These are phyloP conservation scores for Zoanthus sociatus DNA, from an alignment of 92 coral and sea anemone species.

Conservation along the genomic window DNA sequence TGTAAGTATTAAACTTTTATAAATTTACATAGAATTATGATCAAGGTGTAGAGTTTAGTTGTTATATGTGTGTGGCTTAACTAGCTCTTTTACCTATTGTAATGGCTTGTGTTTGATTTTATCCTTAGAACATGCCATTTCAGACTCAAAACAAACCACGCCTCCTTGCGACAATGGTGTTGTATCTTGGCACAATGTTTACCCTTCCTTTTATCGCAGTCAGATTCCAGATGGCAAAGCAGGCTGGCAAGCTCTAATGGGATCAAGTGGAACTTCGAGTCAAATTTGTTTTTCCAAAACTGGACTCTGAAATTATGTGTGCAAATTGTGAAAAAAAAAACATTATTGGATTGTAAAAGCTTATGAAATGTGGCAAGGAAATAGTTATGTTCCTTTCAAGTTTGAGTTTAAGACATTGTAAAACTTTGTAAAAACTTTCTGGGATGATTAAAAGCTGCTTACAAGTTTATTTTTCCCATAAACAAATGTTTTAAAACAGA, in stretches of 20 bases:
- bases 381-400: not conserved
- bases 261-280: not conserved
- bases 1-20: too few relatives aligned
- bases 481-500: too few relatives aligned
- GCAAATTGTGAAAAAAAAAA: not conserved
- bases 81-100: too few relatives aligned
- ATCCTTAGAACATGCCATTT: constrained; percentile 99
- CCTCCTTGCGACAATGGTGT: constrained; percentile 79
- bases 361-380: not conserved
- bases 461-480: not conserved
- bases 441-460: not conserved
- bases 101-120: too few relatives aligned
- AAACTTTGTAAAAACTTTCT: not conserved
- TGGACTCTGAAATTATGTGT: not conserved
- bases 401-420: not conserved
- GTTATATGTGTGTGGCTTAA: too few relatives aligned
- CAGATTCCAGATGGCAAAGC: constrained; percentile 97
- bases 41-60: too few relatives aligned
- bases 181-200: constrained; percentile 85
- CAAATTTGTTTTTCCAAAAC: not conserved
- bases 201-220: constrained; percentile 95
- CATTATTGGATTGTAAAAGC: not conserved
- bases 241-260: constrained; percentile 43
- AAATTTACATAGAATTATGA: too few relatives aligned
- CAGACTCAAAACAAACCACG: constrained; percentile 97